Evolutionary conservation across 2,113 vertebrate species (phyloP).

Genomic region (Ammodytes marinus): DNA sequence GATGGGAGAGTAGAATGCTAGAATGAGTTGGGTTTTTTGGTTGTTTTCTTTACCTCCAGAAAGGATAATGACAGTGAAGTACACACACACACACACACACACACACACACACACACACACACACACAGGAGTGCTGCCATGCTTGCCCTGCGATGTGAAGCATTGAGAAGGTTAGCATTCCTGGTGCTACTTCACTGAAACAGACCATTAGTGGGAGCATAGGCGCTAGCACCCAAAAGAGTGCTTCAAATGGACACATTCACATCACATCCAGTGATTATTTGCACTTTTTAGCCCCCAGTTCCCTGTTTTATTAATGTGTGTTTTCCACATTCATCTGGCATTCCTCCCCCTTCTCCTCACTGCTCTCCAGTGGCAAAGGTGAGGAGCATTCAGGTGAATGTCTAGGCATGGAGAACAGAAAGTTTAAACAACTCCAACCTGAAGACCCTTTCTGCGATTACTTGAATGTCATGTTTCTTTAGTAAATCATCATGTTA

Average conservation of each 20-base stretch:
- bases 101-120: constrained; percentile 58
- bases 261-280: constrained; percentile 76
- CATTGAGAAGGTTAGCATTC: constrained; percentile 82
- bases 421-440: constrained; percentile 10
- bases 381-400: constrained; percentile 65
- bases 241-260: constrained; percentile 75
- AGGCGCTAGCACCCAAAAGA: constrained; percentile 68
- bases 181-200: constrained; percentile 81
- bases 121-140: constrained; percentile 71
- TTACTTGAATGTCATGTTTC: constrained; percentile 13
- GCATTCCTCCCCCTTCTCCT: constrained; percentile 37
- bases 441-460: constrained; percentile 9
- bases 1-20: constrained; percentile 67
- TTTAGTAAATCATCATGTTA: constrained; percentile 15
- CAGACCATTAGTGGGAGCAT: constrained; percentile 80
- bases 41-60: constrained; percentile 41
- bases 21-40: constrained; percentile 35
- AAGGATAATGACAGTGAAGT: constrained; percentile 70
- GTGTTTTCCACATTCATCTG: constrained; percentile 63
- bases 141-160: constrained; percentile 72
- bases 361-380: constrained; percentile 48
- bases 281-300: constrained; percentile 73
- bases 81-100: constrained; percentile 56
- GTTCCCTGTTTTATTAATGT: constrained; percentile 75
- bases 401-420: constrained; percentile 27